Conservation (phyloP, 2,113 vertebrate species). For the Rhea americana region DNA sequence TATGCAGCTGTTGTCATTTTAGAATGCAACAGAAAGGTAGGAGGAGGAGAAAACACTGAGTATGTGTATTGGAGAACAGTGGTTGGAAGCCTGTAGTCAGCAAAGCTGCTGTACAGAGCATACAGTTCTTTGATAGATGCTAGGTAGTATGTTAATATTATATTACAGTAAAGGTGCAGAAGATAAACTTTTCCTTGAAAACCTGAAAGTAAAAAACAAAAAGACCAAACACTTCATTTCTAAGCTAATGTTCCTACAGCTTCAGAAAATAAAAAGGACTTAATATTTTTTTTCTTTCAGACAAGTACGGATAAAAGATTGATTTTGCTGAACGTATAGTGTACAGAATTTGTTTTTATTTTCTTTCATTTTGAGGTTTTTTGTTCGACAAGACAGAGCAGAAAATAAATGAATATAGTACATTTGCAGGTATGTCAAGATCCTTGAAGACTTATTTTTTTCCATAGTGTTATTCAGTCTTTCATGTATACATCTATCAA, state of each 20-base stretch:
- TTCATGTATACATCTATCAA: accelerated
- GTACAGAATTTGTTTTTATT: background rate
- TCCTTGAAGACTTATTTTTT: background rate
- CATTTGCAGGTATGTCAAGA: background rate
- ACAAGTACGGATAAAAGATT: background rate
- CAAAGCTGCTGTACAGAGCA: background rate
- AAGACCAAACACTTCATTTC: background rate
- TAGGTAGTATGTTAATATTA: background rate
- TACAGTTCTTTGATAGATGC: background rate
- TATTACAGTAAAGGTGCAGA: background rate
- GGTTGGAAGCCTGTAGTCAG: background rate
- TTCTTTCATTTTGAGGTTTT: background rate
- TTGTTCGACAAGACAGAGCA: background rate
- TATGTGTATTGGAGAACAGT: background rate
- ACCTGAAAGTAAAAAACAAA: background rate
- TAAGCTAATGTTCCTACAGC: background rate
- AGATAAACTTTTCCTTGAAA: background rate
- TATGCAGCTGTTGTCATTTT: background rate
- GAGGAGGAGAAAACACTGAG: background rate
- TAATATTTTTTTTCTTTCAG: background rate
- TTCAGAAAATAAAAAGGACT: background rate
- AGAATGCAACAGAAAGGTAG: background rate
- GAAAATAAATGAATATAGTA: background rate
- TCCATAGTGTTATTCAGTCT: background rate
- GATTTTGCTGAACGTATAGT: background rate